Conservation (phyloP, 2,797 vertebrate species). For the Gastrophryne carolinensis region DNA sequence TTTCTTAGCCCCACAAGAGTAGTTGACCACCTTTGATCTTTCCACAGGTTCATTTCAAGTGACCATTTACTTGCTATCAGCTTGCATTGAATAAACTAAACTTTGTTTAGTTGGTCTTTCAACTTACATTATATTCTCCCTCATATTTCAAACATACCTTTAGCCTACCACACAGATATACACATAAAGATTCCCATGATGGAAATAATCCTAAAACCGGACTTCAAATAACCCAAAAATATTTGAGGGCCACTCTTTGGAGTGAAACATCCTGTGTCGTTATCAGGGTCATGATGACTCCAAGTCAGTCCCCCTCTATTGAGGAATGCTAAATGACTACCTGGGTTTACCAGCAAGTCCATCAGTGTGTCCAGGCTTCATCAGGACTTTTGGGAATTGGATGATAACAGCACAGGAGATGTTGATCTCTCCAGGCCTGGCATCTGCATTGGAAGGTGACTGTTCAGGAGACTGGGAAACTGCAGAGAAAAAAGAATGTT, state of each 20-base stretch:
- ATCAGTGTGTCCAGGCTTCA: conserved; percentile 59
- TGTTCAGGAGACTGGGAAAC: conserved; percentile 90
- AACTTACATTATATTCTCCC: background rate
- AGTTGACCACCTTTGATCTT: no score
- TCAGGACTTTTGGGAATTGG: conserved; percentile 87
- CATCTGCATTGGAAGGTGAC: conserved; percentile 83
- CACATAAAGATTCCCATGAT: background rate
- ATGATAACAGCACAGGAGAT: conserved; percentile 83
- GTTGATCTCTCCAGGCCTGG: conserved; percentile 79
- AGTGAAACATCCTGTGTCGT: background rate
- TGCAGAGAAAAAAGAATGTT: conserved; percentile 53
- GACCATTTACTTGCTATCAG: background rate
- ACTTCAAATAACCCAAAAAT: background rate
- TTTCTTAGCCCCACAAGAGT: no score
- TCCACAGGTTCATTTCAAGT: no score
- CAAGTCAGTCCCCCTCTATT: background rate
- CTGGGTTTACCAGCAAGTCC: conserved; percentile 61
- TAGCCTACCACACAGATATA: background rate
- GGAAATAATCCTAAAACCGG: background rate
- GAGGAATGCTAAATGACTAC: background rate
- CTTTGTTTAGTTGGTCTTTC: no score
- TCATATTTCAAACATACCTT: background rate
- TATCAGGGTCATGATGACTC: background rate
- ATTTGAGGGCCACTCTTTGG: background rate
- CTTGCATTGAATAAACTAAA: background rate